phyloP scores from a whole-genome alignment of 2,888 invertebrate genomes.

The Barypeithes pellucidus region DNA sequence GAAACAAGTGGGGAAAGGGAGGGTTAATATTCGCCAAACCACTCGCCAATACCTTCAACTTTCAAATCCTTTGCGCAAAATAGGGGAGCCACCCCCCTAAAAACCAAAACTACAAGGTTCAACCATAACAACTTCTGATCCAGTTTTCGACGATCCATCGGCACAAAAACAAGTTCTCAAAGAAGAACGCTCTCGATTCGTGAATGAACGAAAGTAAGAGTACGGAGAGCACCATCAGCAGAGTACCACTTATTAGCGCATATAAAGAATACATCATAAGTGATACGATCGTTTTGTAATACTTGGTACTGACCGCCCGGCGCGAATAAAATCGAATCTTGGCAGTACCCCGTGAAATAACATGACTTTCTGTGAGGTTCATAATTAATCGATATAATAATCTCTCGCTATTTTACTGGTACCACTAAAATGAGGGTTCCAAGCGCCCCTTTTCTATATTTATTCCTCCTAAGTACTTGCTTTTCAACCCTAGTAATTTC shows the following conservation, averaged over 20 bases:
- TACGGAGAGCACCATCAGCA: too few relatives aligned
- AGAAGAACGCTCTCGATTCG: constrained; percentile 46
- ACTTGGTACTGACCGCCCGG: constrained; percentile 7
- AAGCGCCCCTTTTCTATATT: constrained; percentile 28
- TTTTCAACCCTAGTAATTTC: constrained; percentile 42
- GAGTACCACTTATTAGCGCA: constrained; percentile 36
- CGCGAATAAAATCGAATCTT: neutral
- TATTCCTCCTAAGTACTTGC: constrained; percentile 47
- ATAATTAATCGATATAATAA: neutral
- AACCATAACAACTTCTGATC: constrained; percentile 42
- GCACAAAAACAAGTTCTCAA: constrained; percentile 38
- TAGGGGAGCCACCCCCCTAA: constrained; percentile 41
- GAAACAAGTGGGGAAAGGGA: neutral
- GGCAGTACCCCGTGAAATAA: neutral
- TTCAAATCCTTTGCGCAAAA: constrained; percentile 36
- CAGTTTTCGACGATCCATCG: constrained; percentile 47
- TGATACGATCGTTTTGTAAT: constrained; percentile 21
- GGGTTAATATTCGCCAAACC: constrained; percentile 2
- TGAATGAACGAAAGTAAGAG: constrained; percentile 52
- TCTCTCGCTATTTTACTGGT: neutral
- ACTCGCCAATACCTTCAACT: constrained; percentile 32
- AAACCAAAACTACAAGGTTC: constrained; percentile 46
- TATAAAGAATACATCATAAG: constrained; percentile 25
- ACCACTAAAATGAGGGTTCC: constrained; percentile 31
- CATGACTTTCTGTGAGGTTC: neutral